Conservation (phyloP, 2,888 invertebrate species). For the Ichneumoninae sp. region DNA sequence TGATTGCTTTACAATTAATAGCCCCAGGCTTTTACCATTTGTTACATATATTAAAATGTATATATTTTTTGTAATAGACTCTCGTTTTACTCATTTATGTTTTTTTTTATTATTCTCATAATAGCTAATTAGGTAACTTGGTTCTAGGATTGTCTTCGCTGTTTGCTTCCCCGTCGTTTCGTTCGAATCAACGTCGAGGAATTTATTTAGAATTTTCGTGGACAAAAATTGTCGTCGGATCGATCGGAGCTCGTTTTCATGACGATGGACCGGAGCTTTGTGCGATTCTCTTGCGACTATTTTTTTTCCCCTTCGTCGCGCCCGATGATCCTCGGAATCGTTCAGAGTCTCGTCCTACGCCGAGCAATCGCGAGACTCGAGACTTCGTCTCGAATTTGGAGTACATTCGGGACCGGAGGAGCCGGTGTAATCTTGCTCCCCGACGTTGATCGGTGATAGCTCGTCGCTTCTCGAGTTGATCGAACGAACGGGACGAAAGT, state of each 20-base stretch:
- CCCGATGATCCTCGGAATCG: constrained; percentile 34
- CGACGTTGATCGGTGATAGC: background rate
- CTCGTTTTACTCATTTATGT: constrained; percentile 27
- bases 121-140: constrained; percentile 66
- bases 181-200: constrained; percentile 12
- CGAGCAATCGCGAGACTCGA: background rate
- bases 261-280: constrained; percentile 13
- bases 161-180: constrained; percentile 15
- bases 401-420: background rate
- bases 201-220: background rate
- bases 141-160: constrained; percentile 70
- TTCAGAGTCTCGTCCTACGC: constrained; percentile 8
- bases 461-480: constrained; percentile 12
- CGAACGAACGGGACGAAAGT: background rate
- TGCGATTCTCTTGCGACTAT: constrained; percentile 7
- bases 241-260: background rate
- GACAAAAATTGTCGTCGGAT: constrained; percentile 25
- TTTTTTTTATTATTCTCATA: constrained; percentile 29
- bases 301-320: background rate
- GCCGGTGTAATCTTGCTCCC: background rate
- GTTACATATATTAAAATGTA: constrained; percentile 24
- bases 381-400: constrained; percentile 6
- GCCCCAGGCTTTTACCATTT: background rate
- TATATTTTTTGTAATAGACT: constrained; percentile 49
- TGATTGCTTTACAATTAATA: constrained; percentile 4